Evolutionary conservation across 64 coral and sea anemone genomes (phyloP).

Genomic region (Stichodactyla mertensii): DNA sequence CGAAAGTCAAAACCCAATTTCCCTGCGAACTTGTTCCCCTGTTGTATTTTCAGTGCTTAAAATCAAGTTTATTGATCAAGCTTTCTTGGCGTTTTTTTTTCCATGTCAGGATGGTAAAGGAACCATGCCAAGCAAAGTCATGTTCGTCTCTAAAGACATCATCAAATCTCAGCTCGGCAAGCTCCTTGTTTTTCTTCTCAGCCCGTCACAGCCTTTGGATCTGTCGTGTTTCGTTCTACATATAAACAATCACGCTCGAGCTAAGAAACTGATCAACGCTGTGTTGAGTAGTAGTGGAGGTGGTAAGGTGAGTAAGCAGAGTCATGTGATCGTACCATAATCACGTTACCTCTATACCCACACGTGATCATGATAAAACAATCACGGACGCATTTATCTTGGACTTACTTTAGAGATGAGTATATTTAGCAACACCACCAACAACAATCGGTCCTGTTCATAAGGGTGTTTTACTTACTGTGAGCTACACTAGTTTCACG

Average conservation of each 20-base stretch:
- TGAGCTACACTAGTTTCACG: too few species aligned
- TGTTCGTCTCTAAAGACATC: conserved; percentile 1
- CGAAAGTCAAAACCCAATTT: too few species aligned
- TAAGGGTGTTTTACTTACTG: too few species aligned
- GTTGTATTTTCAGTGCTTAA: too few species aligned
- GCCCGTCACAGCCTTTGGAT: conserved; percentile 45
- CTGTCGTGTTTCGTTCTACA: conserved; percentile 60
- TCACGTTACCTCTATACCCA: not conserved
- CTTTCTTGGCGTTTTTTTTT: not conserved
- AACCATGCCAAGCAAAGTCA: not conserved
- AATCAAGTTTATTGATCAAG: too few species aligned
- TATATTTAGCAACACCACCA: too few species aligned
- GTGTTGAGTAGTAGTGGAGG: conserved; percentile 58
- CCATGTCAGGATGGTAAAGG: not conserved
- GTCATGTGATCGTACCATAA: not conserved
- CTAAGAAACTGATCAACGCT: conserved; percentile 46
- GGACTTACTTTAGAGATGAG: too few species aligned
- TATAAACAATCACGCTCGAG: conserved; percentile 48
- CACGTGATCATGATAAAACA: not conserved
- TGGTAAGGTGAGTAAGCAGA: conserved; percentile 37
- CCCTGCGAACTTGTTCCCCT: too few species aligned
- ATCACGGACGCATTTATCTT: too few species aligned
- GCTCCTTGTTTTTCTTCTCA: conserved; percentile 67
- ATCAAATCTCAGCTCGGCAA: conserved; percentile 51
- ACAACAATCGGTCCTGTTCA: too few species aligned